Evolutionary conservation across 53 echinoderm and acorn worm genomes (phyloP).

Genomic region (Hippasteria phrygiana): DNA sequence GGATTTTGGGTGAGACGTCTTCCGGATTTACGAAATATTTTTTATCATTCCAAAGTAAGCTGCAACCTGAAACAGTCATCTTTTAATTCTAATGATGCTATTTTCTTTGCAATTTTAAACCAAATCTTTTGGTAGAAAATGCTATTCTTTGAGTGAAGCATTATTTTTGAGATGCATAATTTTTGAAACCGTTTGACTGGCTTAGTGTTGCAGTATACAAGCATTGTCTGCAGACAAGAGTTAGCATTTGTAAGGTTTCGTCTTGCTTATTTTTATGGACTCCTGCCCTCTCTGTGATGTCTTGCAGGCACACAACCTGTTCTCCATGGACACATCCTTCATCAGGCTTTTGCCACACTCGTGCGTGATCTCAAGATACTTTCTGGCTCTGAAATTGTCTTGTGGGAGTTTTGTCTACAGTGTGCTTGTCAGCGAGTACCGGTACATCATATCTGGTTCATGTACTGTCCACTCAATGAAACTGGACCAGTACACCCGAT

Average conservation of each 20-base stretch:
- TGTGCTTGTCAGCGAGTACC: neutral
- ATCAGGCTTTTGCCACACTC: neutral
- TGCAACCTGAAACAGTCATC: no score
- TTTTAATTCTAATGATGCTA: no score
- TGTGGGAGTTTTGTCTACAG: neutral
- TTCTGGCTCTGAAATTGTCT: neutral
- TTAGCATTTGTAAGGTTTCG: neutral
- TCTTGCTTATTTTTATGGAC: neutral
- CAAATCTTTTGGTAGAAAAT: no score
- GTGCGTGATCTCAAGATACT: neutral
- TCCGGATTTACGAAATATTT: no score
- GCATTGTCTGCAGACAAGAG: no score
- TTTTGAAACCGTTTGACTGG: neutral
- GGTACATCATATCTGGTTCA: neutral
- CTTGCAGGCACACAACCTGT: conserved; percentile 2
- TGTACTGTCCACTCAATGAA: neutral
- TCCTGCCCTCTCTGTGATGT: neutral
- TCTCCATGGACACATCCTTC: neutral
- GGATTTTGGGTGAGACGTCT: no score
- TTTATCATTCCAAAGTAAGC: no score
- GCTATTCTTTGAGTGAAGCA: no score
- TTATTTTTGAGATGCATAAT: neutral
- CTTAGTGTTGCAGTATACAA: no score
- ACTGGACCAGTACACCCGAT: neutral
- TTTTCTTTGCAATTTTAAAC: no score